These are phyloP conservation scores for Onychomys arenicola DNA, from an alignment of 2,797 vertebrate species.

Conservation along the genomic window DNA sequence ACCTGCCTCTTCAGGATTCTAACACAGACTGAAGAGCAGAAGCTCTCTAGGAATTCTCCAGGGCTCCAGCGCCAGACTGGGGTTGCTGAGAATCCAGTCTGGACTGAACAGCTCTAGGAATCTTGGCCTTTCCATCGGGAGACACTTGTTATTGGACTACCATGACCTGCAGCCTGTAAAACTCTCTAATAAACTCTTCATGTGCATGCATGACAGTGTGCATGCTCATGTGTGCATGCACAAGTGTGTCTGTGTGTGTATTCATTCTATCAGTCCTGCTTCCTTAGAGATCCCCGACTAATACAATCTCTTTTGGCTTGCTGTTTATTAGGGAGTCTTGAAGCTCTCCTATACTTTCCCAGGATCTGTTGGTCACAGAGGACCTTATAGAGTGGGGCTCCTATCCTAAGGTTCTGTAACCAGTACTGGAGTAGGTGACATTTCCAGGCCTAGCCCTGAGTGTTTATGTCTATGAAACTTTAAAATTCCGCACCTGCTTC, in stretches of 20 bases:
- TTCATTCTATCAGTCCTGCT: background rate
- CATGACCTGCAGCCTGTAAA: background rate
- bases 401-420: background rate
- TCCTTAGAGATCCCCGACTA: background rate
- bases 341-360: background rate
- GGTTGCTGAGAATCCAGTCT: background rate
- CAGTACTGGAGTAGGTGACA: background rate
- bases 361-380: background rate
- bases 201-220: background rate
- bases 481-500: background rate
- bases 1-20: background rate
- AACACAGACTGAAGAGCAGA: background rate
- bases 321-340: background rate
- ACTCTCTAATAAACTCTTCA: background rate
- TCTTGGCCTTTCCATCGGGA: background rate
- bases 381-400: background rate
- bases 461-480: constrained; percentile 19
- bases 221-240: background rate
- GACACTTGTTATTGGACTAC: background rate
- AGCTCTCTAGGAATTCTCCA: too few species aligned
- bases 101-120: background rate
- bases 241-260: background rate
- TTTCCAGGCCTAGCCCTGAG: background rate
- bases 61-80: background rate
- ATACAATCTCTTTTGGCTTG: background rate